Conservation (phyloP, 37 sponge, comb jelly and placozoan genomes). For the Agelas oroides region DNA sequence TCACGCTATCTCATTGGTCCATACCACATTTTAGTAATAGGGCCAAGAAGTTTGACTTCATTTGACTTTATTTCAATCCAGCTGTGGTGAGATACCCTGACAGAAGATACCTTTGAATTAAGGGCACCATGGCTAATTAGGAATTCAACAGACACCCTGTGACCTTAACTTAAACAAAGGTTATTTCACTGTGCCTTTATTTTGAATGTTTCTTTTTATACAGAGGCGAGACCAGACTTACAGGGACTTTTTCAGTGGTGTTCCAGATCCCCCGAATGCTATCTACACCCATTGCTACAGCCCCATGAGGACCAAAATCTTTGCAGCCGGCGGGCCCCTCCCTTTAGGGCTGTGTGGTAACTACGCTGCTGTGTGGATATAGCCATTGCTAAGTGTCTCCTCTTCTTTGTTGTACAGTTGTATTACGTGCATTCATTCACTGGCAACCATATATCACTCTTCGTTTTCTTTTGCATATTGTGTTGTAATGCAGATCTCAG, state of each 20-base stretch:
- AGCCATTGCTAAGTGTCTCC: too few relatives aligned
- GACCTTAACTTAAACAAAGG: background rate
- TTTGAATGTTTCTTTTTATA: background rate
- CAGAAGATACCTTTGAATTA: too few relatives aligned
- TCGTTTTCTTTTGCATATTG: background rate
- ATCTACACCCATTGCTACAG: conserved; percentile 95
- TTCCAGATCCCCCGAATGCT: conserved; percentile 82
- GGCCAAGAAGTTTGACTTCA: too few relatives aligned
- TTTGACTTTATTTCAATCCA: too few relatives aligned
- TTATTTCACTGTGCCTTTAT: too few relatives aligned
- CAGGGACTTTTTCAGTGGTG: conserved; percentile 72
- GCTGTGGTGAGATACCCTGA: too few relatives aligned
- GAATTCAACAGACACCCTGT: background rate
- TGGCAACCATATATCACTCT: background rate
- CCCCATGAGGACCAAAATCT: conserved; percentile 79
- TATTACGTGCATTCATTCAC: background rate
- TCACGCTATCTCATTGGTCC: too few relatives aligned
- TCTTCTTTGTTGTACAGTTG: background rate
- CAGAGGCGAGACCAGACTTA: conserved; percentile 84
- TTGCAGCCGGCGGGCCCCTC: conserved; percentile 93
- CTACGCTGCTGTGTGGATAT: conserved; percentile 94
- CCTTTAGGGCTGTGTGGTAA: conserved; percentile 92
- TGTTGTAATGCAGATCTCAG: background rate
- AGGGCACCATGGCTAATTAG: background rate
- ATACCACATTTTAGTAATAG: too few relatives aligned